Conservation (phyloP, 2,797 vertebrate genomes). For the Cyclopterus lumpus region DNA sequence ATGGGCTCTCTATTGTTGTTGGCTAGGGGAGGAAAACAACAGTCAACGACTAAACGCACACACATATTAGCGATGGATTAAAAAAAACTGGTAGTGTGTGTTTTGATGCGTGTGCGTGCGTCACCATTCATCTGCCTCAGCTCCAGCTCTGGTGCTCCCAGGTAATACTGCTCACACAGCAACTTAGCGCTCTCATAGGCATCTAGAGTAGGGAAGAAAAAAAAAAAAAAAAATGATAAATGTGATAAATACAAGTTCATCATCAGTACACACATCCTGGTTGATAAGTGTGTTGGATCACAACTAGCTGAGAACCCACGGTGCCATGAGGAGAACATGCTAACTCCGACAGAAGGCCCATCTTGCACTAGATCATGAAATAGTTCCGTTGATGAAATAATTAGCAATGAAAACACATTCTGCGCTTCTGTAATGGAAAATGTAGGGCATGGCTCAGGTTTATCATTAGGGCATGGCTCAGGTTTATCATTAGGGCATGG, state of each 20-base stretch:
- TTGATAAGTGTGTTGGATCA: not conserved
- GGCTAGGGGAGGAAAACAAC: slow-evolving; percentile 65
- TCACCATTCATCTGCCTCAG: slow-evolving; percentile 87
- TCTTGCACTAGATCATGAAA: too few relatives aligned
- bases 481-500: too few relatives aligned
- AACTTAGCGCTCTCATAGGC: slow-evolving; percentile 91
- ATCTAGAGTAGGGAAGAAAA: slow-evolving; percentile 70
- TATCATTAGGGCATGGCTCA: too few relatives aligned
- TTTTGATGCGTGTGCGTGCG: not conserved
- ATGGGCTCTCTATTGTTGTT: slow-evolving; percentile 81
- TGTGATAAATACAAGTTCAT: slow-evolving; percentile 13
- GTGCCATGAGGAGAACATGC: too few relatives aligned
- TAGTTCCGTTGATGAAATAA: too few relatives aligned
- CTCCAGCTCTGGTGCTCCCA: slow-evolving; percentile 89
- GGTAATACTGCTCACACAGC: slow-evolving; percentile 91
- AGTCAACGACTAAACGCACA: not conserved
- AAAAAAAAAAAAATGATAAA: slow-evolving; percentile 1
- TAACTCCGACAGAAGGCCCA: too few relatives aligned
- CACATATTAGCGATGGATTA: not conserved
- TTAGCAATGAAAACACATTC: too few relatives aligned
- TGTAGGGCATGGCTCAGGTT: too few relatives aligned
- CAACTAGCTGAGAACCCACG: not conserved
- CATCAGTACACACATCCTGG: not conserved
- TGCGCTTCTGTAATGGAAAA: too few relatives aligned
- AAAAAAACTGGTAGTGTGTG: not conserved